A percentile compares a stretch with the other conserved stretches of the same genome.
Evolutionary conservation across 2,113 vertebrate species (phyloP).

Genomic region (Heliornis fulica): DNA sequence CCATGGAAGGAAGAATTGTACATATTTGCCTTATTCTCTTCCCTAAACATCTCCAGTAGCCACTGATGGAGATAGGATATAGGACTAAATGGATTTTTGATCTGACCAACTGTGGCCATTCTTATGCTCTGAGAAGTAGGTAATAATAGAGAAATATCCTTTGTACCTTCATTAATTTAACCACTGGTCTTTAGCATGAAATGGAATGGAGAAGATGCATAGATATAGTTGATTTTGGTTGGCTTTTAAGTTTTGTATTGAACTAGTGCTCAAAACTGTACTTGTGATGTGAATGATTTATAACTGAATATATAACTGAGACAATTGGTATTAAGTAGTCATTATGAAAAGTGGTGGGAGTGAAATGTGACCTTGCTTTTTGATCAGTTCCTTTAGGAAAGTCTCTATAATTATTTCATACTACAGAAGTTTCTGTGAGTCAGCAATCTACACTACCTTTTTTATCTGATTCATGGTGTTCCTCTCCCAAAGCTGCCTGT

Average conservation of each 20-base stretch:
- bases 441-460: not conserved
- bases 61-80: not conserved
- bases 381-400: not conserved
- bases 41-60: not conserved
- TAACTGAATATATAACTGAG: not conserved
- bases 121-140: not conserved
- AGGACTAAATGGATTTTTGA: not conserved
- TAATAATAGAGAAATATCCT: not conserved
- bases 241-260: slow-evolving; percentile 14
- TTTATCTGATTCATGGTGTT: not conserved
- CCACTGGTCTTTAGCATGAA: not conserved
- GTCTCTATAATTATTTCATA: not conserved
- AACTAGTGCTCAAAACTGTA: slow-evolving; percentile 3
- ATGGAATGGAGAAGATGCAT: not conserved
- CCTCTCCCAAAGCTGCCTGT: not conserved
- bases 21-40: not conserved
- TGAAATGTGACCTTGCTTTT: slow-evolving; percentile 19
- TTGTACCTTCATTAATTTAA: not conserved
- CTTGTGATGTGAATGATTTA: slow-evolving; percentile 31
- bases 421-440: not conserved
- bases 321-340: not conserved
- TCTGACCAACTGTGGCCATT: not conserved
- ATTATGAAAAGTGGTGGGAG: slow-evolving; percentile 2
- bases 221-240: not conserved
- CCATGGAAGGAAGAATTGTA: not conserved